Conservation (phyloP, 2,113 vertebrate genomes). For the Saiga tatarica region DNA sequence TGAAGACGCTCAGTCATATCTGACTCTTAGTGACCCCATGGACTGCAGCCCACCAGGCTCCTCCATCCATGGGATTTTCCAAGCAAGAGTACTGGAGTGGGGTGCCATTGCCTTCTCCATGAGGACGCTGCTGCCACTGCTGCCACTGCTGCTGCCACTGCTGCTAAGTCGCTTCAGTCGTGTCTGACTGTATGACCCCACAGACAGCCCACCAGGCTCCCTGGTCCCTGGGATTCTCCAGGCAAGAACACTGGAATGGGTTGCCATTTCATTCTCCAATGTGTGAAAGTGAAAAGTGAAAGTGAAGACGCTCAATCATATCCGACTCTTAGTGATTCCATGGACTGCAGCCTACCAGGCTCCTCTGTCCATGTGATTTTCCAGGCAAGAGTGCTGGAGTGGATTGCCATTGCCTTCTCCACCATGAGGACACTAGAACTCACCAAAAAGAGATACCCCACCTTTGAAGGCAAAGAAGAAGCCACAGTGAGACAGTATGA, state of each 20-base stretch:
- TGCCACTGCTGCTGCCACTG: not conserved
- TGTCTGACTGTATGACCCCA: accelerated
- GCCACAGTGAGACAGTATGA: not conserved
- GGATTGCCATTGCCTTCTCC: not conserved
- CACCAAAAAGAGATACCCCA: not conserved
- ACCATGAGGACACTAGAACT: not conserved
- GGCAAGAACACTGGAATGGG: not conserved
- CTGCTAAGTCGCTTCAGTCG: accelerated
- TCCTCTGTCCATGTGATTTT: not conserved
- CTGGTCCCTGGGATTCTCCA: not conserved
- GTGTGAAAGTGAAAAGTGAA: not conserved
- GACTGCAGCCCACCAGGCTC: not conserved
- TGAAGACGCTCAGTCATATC: not conserved
- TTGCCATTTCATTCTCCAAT: not conserved
- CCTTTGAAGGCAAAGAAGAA: not conserved
- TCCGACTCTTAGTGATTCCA: accelerated
- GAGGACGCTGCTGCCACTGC: not conserved
- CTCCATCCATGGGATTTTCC: not conserved
- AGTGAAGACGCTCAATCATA: accelerated
- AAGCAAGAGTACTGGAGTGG: not conserved
- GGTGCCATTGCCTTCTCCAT: not conserved
- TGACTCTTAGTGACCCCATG: accelerated
- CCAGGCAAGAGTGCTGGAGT: not conserved
- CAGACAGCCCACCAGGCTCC: not conserved
- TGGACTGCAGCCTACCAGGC: not conserved